Evolutionary conservation across 2,888 invertebrate genomes (phyloP).

Genomic region (Ophion ventricosus): DNA sequence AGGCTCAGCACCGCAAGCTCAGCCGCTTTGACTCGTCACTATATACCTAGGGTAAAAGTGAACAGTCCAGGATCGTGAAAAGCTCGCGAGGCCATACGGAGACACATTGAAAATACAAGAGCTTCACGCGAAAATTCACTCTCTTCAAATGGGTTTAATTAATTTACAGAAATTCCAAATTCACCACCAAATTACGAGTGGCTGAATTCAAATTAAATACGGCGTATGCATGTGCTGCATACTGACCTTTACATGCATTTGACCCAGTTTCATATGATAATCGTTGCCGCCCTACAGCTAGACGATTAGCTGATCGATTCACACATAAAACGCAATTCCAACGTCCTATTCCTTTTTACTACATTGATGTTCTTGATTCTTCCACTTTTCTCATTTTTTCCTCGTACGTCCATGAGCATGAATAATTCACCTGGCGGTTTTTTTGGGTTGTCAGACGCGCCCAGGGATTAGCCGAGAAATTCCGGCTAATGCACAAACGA

Average conservation of each 20-base stretch:
- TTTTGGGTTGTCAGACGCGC: not conserved
- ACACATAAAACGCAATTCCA: too few relatives aligned
- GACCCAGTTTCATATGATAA: constrained; percentile 9
- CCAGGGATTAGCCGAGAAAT: not conserved
- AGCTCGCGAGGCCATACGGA: too few relatives aligned
- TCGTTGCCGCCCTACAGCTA: not conserved
- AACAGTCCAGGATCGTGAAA: too few relatives aligned
- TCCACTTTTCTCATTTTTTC: not conserved
- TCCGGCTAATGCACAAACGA: not conserved
- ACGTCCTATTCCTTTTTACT: too few relatives aligned
- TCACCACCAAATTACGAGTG: not conserved
- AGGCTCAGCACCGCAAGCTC: too few relatives aligned
- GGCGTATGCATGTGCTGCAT: not conserved
- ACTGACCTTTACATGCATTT: not conserved
- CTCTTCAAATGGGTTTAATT: not conserved
- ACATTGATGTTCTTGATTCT: too few relatives aligned
- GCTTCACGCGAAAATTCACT: too few relatives aligned
- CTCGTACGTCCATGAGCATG: not conserved
- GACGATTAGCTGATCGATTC: not conserved
- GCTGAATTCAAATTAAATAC: not conserved
- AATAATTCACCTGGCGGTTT: not conserved
- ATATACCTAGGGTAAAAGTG: too few relatives aligned
- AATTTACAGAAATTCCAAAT: not conserved
- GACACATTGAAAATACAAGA: too few relatives aligned
- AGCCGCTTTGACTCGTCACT: too few relatives aligned